Base-by-base conservation (phyloP, 2,113 vertebrate genomes). In the Amblyopsis rosae region DNA sequence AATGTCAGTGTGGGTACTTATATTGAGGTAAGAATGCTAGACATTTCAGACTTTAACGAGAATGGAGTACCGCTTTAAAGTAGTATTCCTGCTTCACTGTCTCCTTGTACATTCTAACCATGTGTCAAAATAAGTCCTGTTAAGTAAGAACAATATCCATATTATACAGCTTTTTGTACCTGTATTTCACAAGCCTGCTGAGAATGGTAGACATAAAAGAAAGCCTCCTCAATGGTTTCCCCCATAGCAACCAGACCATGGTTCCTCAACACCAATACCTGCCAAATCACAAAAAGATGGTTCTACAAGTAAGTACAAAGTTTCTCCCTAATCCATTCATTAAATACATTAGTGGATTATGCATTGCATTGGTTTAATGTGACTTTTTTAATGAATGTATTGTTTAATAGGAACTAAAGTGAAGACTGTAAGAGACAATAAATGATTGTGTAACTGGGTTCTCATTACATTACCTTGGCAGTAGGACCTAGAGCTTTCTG, bases 231-330 rank as follows among this genome's bases (percentile, higher is more conserved):
- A 46, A 95, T 83, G 7, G 95, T 96, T 82, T 97, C 96, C 82
- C 97, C 97, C 61, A 99, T 90, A 51, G 96, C 95, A 45, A 98
- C 87, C 58, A 99, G 91, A 15, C 97, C 97, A 56, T 98, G 97
- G 84, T 98, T 98, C 88, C 95, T 94, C 81, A 99, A 92, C 16
- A 98, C 92, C 91, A 99, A 92, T 54, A 99, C 94, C 97, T 98
- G 59, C 48, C 66, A 67, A 35, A 41, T 19, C 71, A 69, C 7
- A 15, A 35, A 19, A 17, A 59, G 6, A 4, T 10, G 6, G 57
- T 26, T 33, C 10, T 19, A 13, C 26, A 12, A 19, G 11, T 12
- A 12, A 32, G 12, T 32, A 56, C 13, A 56, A 19, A 17, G 26
- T 26, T 26, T 26, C 26, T 26, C 1, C 1, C 26, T 26, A 26